Evolutionary conservation across 1,140 invertebrate species (phyloP).

Genomic region (Melanaphis sacchari): DNA sequence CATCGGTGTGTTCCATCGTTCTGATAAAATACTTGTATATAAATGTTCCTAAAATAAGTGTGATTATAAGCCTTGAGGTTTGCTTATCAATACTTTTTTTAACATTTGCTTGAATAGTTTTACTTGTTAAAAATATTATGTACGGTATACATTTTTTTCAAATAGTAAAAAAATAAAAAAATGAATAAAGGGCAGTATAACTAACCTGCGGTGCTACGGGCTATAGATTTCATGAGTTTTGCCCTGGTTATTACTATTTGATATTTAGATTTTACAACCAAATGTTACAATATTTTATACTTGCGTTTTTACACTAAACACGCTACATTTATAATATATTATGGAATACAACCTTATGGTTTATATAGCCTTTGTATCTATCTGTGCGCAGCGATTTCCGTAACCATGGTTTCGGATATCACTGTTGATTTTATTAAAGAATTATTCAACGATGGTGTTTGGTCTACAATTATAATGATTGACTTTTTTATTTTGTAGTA

Average conservation of each 20-base stretch:
- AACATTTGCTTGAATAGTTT: neutral
- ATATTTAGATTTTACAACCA: neutral
- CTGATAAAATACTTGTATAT: neutral
- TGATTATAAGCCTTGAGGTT: neutral
- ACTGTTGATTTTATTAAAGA: neutral
- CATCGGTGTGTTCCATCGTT: neutral
- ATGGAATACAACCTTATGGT: neutral
- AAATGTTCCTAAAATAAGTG: too few relatives aligned
- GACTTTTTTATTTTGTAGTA: neutral
- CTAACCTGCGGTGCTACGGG: neutral
- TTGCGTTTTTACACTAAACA: neutral
- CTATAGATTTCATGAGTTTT: neutral
- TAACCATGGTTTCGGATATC: neutral
- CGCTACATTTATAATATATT: neutral
- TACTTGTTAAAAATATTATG: neutral
- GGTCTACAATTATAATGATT: neutral
- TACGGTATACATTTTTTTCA: neutral
- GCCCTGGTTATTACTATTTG: neutral
- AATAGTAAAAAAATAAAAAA: neutral
- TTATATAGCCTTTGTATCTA: neutral
- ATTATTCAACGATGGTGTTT: neutral
- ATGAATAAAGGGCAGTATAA: neutral
- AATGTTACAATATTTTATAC: constrained; percentile 16
- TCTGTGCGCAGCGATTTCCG: neutral
- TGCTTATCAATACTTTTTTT: neutral